Percentiles rank a stretch among this genome's conserved stretches.
phyloP scores from a whole-genome alignment of 2,888 invertebrate species.

The Lasioglossum villosulum region DNA sequence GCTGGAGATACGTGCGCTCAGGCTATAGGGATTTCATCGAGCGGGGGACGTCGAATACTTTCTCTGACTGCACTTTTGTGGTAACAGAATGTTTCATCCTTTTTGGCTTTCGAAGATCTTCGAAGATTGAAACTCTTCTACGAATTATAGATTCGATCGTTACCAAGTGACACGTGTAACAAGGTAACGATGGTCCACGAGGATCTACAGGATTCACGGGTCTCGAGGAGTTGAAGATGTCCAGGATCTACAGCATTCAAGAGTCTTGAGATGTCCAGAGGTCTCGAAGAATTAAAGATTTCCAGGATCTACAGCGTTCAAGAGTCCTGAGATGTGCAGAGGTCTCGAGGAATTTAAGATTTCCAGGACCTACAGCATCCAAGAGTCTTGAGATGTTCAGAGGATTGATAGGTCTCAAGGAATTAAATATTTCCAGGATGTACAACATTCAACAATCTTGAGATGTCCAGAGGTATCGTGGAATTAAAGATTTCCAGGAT shows the following conservation, averaged over 20 bases:
- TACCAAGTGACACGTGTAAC: neutral
- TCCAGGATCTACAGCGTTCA: neutral
- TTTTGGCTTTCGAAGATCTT: neutral
- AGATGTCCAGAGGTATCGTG: neutral
- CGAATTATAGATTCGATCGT: neutral
- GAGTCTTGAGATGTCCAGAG: neutral
- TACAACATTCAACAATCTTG: neutral
- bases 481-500: neutral
- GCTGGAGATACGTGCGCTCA: neutral
- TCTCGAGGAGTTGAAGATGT: neutral
- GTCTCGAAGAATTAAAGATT: neutral
- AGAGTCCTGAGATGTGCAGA: neutral
- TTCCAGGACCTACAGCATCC: neutral
- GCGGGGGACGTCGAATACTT: neutral
- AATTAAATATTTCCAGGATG: neutral
- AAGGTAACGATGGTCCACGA: neutral
- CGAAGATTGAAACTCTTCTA: neutral
- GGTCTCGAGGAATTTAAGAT: neutral
- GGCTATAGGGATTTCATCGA: neutral
- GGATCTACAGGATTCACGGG: neutral
- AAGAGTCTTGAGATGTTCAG: neutral
- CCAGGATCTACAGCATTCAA: neutral
- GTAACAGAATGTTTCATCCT: neutral
- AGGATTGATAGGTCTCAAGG: neutral
- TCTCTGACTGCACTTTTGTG: constrained; percentile 2